Percentiles rank a stretch among this genome's conserved stretches.
These are phyloP conservation scores for Rhinoraja longicauda DNA, from an alignment of 2,797 vertebrate species.

Conservation along the genomic window DNA sequence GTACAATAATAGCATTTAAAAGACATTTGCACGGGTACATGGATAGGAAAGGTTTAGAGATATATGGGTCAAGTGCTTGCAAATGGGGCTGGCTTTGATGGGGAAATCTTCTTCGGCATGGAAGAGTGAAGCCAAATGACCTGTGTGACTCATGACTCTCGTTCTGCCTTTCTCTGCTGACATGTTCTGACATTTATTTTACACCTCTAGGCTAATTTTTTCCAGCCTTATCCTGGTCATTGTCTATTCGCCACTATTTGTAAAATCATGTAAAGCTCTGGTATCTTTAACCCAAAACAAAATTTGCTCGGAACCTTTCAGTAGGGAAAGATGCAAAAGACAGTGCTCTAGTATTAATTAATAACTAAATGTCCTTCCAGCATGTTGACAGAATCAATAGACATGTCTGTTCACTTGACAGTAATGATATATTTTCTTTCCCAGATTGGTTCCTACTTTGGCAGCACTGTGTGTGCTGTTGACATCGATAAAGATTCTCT, in stretches of 20 bases:
- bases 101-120: too few relatives aligned
- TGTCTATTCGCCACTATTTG: background rate
- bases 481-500: slow-evolving; percentile 74
- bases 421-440: slow-evolving; percentile 34
- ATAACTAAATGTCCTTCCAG: background rate
- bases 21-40: too few relatives aligned
- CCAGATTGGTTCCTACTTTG: slow-evolving; percentile 96
- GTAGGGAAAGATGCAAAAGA: background rate
- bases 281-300: background rate
- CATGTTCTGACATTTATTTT: background rate
- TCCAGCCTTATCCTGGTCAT: background rate
- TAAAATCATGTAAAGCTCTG: background rate
- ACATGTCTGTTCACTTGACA: background rate
- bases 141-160: too few relatives aligned
- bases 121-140: too few relatives aligned
- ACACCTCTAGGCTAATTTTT: background rate
- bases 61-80: too few relatives aligned
- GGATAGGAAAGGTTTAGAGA: too few relatives aligned
- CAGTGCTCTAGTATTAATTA: background rate
- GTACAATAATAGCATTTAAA: too few relatives aligned
- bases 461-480: slow-evolving; percentile 81
- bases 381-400: background rate
- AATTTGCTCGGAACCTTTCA: background rate
- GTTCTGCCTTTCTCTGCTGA: background rate
- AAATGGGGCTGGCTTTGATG: too few relatives aligned